Conservation (phyloP, 2,888 invertebrate species). For the Alloplasta piceator region DNA sequence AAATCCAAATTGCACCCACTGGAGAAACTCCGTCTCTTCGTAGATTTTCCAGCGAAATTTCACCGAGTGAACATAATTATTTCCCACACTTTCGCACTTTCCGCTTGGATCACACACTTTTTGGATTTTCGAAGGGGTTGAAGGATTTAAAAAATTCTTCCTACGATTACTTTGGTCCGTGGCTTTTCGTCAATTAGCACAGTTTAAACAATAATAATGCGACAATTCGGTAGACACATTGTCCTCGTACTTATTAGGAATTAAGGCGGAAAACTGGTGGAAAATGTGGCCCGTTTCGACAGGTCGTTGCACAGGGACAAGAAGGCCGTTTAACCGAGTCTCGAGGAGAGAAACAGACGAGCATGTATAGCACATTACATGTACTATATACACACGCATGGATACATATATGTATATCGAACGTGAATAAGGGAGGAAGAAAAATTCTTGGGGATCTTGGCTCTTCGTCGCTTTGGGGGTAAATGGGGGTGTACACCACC, state of each 20-base stretch:
- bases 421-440: conserved; percentile 38
- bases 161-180: too few relatives aligned
- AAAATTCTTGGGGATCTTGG: conserved; percentile 60
- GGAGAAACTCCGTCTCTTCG: background rate
- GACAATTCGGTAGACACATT: too few relatives aligned
- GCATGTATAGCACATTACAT: background rate
- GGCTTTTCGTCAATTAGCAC: too few relatives aligned
- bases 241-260: too few relatives aligned
- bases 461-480: conserved; percentile 16
- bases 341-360: conserved; percentile 45
- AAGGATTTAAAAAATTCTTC: too few relatives aligned
- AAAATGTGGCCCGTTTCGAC: background rate
- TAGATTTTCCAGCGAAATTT: background rate
- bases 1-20: background rate
- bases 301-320: conserved; percentile 39
- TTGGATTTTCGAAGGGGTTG: background rate
- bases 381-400: conserved; percentile 1
- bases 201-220: too few relatives aligned
- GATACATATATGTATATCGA: background rate
- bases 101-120: background rate
- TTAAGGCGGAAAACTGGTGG: too few relatives aligned
- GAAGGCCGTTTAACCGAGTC: conserved; percentile 47
- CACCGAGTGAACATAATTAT: background rate
- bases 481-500: background rate
- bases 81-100: background rate